Conservation (phyloP, 2,888 invertebrate genomes). For the Cantharis flavilabris region DNA sequence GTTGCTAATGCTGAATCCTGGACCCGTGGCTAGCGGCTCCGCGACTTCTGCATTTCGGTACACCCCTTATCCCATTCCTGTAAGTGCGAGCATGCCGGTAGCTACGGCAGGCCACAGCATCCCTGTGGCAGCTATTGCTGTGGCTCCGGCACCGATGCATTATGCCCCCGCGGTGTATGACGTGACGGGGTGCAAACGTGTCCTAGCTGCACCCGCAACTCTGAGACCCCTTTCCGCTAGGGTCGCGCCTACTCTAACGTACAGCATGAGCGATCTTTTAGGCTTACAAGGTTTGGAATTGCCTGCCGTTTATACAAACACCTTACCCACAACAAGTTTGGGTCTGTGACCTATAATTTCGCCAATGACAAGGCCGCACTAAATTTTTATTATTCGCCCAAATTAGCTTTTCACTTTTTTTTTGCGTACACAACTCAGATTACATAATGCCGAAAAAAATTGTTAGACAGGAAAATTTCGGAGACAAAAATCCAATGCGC, state of each 20-base stretch:
- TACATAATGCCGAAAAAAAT: too few species aligned
- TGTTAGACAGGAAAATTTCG: background rate
- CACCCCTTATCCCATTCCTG: constrained; percentile 66
- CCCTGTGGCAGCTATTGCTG: constrained; percentile 50
- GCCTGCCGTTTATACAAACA: constrained; percentile 72
- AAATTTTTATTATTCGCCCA: background rate
- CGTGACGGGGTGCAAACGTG: constrained; percentile 59
- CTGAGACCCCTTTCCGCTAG: constrained; percentile 56
- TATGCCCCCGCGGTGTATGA: constrained; percentile 57
- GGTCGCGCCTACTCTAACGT: constrained; percentile 64
- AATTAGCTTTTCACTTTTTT: background rate
- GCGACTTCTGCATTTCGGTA: constrained; percentile 61
- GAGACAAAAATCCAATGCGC: background rate
- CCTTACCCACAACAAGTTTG: constrained; percentile 66
- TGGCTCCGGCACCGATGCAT: constrained; percentile 51
- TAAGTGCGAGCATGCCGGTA: constrained; percentile 50
- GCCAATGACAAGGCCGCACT: constrained; percentile 30
- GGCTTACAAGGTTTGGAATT: constrained; percentile 72
- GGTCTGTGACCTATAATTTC: constrained; percentile 67
- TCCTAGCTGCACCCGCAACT: constrained; percentile 64
- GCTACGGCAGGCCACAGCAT: constrained; percentile 44
- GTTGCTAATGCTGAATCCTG: constrained; percentile 86
- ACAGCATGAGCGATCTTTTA: constrained; percentile 73
- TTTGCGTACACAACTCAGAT: background rate
- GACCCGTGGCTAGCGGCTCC: constrained; percentile 54